phyloP scores from a whole-genome alignment of 2,888 invertebrate species.

The Venusia cambrica region DNA sequence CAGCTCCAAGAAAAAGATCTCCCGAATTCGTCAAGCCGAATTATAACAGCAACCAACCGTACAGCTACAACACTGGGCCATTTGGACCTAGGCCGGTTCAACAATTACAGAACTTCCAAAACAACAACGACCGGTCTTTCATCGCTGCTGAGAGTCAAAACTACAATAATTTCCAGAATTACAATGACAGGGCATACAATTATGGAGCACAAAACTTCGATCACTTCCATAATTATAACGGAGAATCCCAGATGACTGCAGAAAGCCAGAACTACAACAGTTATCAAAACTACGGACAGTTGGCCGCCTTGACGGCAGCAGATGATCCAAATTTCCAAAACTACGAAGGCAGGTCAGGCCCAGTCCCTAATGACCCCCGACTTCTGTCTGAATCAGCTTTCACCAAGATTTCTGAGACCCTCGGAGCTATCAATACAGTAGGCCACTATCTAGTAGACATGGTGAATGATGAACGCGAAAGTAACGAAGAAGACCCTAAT shows the following conservation, averaged over 20 bases:
- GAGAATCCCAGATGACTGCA: conserved; percentile 39
- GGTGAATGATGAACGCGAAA: conserved; percentile 76
- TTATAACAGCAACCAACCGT: conserved; percentile 27
- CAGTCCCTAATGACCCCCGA: conserved; percentile 66
- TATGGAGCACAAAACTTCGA: conserved; percentile 27
- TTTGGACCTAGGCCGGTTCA: conserved; percentile 28
- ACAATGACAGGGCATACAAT: conserved; percentile 19
- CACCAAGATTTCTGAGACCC: conserved; percentile 82
- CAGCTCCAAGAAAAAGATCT: conserved; percentile 67
- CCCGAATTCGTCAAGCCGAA: conserved; percentile 38
- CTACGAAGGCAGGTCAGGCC: conserved; percentile 23
- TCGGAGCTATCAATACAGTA: conserved; percentile 92
- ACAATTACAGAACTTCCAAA: conserved; percentile 17
- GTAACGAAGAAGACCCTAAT: conserved; percentile 65
- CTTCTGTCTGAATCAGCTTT: conserved; percentile 82
- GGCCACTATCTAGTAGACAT: conserved; percentile 92
- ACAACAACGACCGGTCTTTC: conserved; percentile 16
- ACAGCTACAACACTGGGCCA: conserved; percentile 40
- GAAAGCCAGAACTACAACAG: conserved; percentile 12
- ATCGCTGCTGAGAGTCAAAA: no score
- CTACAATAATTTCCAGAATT: conserved; percentile 14
- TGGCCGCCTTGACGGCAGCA: conserved; percentile 28
- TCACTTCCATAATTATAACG: conserved; percentile 46
- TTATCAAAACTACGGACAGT: conserved; percentile 22
- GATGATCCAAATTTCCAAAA: conserved; percentile 18